Conservation (phyloP, 2,113 vertebrate species). For the Podiceps cristatus region DNA sequence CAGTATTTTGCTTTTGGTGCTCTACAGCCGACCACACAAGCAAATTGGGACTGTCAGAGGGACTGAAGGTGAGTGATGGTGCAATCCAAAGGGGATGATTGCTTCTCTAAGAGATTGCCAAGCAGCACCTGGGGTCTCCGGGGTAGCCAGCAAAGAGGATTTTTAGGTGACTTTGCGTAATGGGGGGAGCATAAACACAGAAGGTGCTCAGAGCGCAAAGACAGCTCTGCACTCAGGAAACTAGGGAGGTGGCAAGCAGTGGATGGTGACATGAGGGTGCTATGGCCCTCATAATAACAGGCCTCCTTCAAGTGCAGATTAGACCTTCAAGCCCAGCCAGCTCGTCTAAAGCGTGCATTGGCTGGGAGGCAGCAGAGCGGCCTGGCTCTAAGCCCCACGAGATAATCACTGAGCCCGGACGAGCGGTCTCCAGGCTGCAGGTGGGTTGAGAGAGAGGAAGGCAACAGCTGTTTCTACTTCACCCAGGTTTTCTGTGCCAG, state of each 20-base stretch:
- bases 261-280: rapidly evolving
- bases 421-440: not conserved
- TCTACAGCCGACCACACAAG: not conserved
- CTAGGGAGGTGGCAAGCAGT: not conserved
- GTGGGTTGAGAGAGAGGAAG: not conserved
- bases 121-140: not conserved
- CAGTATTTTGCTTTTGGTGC: not conserved
- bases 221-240: not conserved
- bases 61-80: slow-evolving; percentile 12
- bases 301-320: not conserved
- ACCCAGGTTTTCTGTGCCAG: not conserved
- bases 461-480: slow-evolving; percentile 50
- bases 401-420: not conserved
- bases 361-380: not conserved
- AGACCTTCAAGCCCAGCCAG: not conserved
- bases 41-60: slow-evolving; percentile 30
- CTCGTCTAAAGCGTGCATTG: not conserved
- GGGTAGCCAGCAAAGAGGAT: not conserved
- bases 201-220: not conserved
- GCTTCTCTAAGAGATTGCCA: slow-evolving; percentile 25
- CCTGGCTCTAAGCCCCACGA: not conserved
- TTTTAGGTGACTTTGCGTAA: not conserved
- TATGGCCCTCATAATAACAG: not conserved
- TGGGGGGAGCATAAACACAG: not conserved
- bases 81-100: slow-evolving; percentile 15